Conservation (phyloP, 1,140 invertebrate genomes). For the Frieseomelitta varia region DNA sequence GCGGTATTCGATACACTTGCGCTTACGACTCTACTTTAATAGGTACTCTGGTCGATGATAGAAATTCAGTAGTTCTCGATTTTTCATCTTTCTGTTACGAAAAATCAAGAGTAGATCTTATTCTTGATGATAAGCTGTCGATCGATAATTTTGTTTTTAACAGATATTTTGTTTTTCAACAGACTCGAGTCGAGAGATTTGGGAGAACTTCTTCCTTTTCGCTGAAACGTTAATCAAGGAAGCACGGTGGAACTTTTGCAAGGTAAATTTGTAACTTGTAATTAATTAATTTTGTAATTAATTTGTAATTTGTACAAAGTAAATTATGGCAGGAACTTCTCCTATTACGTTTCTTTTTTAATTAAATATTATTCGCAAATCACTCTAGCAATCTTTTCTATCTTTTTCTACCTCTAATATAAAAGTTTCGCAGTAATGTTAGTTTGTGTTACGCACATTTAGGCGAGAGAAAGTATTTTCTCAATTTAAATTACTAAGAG, state of each 20-base stretch:
- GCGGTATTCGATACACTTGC: slow-evolving; percentile 19
- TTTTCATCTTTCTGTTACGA: no score
- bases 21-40: not conserved
- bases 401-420: not conserved
- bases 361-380: not conserved
- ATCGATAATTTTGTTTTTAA: no score
- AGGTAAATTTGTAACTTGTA: no score
- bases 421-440: no score
- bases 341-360: no score
- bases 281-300: not conserved
- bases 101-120: not conserved
- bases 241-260: no score
- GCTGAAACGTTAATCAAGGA: no score
- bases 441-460: no score
- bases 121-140: not conserved
- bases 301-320: not conserved
- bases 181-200: not conserved
- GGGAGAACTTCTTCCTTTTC: no score
- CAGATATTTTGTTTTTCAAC: not conserved
- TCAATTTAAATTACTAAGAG: no score
- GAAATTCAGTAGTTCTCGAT: not conserved
- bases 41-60: not conserved
- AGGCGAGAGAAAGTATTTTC: no score
- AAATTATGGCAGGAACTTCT: not conserved
- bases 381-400: not conserved